These are phyloP conservation scores for Poecile atricapillus DNA, from an alignment of 2,113 vertebrate genomes.

Conservation along the genomic window DNA sequence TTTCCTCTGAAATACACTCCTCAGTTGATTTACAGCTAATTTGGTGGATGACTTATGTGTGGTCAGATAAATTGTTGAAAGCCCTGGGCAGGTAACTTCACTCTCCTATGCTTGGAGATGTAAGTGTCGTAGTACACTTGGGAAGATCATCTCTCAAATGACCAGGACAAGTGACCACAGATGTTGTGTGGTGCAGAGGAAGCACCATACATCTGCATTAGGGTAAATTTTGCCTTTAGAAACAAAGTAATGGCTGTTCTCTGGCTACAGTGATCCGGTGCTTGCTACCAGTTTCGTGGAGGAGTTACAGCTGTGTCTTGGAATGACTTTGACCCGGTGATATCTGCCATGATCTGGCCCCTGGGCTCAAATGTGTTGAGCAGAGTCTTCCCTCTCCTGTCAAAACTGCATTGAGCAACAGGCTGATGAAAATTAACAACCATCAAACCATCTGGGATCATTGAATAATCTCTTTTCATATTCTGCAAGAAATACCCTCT, in stretches of 20 bases:
- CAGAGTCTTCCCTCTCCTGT: neutral
- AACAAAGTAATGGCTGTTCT: neutral
- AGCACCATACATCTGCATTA: neutral
- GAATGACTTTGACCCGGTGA: accelerated
- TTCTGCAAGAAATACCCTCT: neutral
- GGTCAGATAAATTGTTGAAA: neutral
- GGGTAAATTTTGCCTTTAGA: neutral
- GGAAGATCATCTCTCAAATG: neutral
- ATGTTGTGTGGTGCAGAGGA: accelerated
- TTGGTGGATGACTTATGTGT: neutral
- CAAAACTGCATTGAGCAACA: neutral
- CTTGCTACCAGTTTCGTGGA: neutral
- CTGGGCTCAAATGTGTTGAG: neutral
- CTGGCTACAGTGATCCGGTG: neutral
- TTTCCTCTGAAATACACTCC: neutral
- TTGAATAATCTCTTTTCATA: neutral
- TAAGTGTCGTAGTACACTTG: neutral
- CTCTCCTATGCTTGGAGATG: neutral
- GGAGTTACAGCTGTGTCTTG: neutral
- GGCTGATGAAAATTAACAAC: neutral
- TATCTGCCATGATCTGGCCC: neutral
- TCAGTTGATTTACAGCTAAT: neutral
- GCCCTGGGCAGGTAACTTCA: neutral
- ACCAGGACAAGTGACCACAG: neutral
- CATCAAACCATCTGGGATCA: neutral